phyloP scores from a whole-genome alignment of 2,113 vertebrate genomes.

The Zingel zingel region DNA sequence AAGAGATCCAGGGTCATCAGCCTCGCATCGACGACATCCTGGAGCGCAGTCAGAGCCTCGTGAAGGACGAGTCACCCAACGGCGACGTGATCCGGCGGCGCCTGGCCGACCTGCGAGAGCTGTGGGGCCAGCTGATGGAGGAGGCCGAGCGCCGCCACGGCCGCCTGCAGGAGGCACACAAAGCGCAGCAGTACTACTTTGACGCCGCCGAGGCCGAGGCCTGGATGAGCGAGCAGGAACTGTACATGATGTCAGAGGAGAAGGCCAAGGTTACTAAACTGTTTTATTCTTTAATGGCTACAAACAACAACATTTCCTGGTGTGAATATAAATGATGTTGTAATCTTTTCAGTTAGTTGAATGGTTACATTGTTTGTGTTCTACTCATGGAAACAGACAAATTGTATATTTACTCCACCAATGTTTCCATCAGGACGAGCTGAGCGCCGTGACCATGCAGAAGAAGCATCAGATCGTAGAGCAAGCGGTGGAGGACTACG shows the following conservation, averaged over 20 bases:
- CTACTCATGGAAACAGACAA: no score
- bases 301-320: no score
- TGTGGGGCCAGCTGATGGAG: constrained; percentile 90
- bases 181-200: constrained; percentile 97
- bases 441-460: constrained; percentile 96
- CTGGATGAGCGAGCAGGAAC: constrained; percentile 99
- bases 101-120: constrained; percentile 87
- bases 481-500: constrained; percentile 97
- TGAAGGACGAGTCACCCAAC: constrained; percentile 85
- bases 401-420: no score
- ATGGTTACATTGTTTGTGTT: no score
- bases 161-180: constrained; percentile 93
- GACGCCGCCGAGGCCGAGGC: constrained; percentile 96
- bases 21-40: constrained; percentile 94
- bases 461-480: constrained; percentile 99
- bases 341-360: no score
- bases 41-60: constrained; percentile 90
- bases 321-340: no score
- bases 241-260: constrained; percentile 99
- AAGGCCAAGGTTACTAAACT: constrained; percentile 90
- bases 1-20: constrained; percentile 97
- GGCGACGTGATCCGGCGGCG: constrained; percentile 87
- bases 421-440: constrained; percentile 88
- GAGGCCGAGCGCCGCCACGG: constrained; percentile 90
- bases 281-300: no score